phyloP scores from a whole-genome alignment of 2,888 invertebrate genomes.

The Eupsilia transversa region DNA sequence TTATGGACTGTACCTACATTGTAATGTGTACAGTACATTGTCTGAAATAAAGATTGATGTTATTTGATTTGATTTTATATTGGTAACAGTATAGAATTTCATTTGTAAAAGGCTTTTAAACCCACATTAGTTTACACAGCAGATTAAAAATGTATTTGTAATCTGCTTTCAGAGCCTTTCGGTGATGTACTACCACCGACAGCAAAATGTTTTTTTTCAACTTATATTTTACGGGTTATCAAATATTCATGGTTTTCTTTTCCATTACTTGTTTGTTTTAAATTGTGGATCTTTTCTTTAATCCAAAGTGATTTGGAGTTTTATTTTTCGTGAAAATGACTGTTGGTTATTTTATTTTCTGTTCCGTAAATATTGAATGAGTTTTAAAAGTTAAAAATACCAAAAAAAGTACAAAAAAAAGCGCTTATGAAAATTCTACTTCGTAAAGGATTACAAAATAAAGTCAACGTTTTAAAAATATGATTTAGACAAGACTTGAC shows the following conservation, averaged over 20 bases:
- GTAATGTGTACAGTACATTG: too few species aligned
- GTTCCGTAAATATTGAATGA: not conserved
- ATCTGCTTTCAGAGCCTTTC: slow-evolving; percentile 9
- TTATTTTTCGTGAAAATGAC: not conserved
- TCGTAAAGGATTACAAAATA: not conserved
- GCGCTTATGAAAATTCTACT: not conserved
- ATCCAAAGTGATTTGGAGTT: not conserved
- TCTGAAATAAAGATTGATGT: too few species aligned
- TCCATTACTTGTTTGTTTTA: not conserved
- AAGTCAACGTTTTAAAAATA: too few species aligned
- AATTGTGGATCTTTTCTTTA: not conserved
- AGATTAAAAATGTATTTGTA: not conserved
- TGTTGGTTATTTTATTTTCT: not conserved
- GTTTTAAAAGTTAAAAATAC: not conserved
- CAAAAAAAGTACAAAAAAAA: too few species aligned
- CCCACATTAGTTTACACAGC: not conserved
- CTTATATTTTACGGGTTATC: slow-evolving; percentile 7
- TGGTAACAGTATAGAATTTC: not conserved
- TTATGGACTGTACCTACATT: too few species aligned
- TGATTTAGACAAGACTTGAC: too few species aligned
- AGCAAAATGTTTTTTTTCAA: not conserved
- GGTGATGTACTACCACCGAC: not conserved
- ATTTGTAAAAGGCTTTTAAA: not conserved
- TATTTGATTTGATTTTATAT: not conserved
- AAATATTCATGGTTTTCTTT: slow-evolving; percentile 22